These are phyloP conservation scores for Amiota mariae DNA, from an alignment of 2,888 invertebrate species.

Conservation along the genomic window DNA sequence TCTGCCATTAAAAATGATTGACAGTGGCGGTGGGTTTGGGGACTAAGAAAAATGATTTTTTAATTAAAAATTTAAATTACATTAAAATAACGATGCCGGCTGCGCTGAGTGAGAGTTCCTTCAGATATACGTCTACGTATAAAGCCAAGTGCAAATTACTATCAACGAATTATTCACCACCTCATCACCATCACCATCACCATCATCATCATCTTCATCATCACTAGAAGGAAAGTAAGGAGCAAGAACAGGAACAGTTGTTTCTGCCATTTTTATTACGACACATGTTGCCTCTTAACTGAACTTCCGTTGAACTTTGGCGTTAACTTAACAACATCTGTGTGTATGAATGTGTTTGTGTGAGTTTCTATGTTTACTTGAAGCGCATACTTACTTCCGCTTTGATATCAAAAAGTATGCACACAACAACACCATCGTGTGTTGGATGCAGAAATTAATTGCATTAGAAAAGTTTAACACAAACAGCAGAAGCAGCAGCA, in stretches of 20 bases:
- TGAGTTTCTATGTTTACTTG: not conserved
- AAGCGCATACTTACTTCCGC: slow-evolving; percentile 11
- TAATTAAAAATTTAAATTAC: slow-evolving; percentile 68
- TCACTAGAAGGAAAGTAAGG: too few relatives aligned
- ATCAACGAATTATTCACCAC: not conserved
- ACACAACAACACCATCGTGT: slow-evolving; percentile 35
- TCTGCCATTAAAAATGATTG: not conserved
- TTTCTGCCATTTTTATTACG: slow-evolving; percentile 18
- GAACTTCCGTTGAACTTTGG: slow-evolving; percentile 23
- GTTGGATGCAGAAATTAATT: slow-evolving; percentile 68
- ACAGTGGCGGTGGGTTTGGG: not conserved
- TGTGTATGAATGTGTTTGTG: not conserved
- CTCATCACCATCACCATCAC: not conserved
- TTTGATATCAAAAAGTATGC: slow-evolving; percentile 34
- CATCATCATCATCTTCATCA: too few relatives aligned
- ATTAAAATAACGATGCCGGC: slow-evolving; percentile 50
- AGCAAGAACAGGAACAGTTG: slow-evolving; percentile 11
- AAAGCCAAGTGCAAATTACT: slow-evolving; percentile 22
- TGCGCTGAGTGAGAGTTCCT: not conserved
- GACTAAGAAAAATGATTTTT: slow-evolving; percentile 53
- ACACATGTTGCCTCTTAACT: slow-evolving; percentile 23
- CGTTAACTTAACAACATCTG: not conserved
- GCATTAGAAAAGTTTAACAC: slow-evolving; percentile 64
- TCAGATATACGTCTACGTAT: not conserved
- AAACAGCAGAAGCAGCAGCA: slow-evolving; percentile 32